Evolutionary conservation across 2,888 invertebrate genomes (phyloP), one percentile per base, ranked within the genome.

Genomic region (Megamerina dolium): DNA sequence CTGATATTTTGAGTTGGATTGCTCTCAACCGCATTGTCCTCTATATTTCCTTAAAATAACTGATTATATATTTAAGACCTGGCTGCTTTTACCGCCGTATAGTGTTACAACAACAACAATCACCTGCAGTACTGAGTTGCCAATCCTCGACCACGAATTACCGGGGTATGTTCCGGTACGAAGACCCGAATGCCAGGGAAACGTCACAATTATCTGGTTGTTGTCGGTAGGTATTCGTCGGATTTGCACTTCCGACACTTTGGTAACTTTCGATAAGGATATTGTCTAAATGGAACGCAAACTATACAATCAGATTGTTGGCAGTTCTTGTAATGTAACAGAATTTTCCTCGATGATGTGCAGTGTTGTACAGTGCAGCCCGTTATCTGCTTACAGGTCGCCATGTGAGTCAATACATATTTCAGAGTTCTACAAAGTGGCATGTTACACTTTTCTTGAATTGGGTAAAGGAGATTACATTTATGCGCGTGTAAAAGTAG

Each of bases 351-450:
- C 12, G 97, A 97, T 16, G 96, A 96, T 52, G 95, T 95, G 75
- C 99, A 99, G 65, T 99, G 99, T 19, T 97, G 87, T 50, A 95
- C 90, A 46, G 83, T 78, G 70, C 93, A 93, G 61, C 83, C 84
- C 70, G 89, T 90, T 41, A 95, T 96, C 41, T 78, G 78, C 70
- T 85, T 86, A 74, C 99, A 99, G 10, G 86, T 90, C 55, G 93
- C 94, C 97, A 99, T 96, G 65, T 99, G 99, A 61, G 87, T 91
- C 52, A 99, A 76, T 13, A 99, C 97, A 58, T 89, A 92, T 72
- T 99, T 97, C 99, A 99, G 99, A 4, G 96, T 96, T 69, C 90
- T 87, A 74, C 99, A 99, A 72, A 99, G 96, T n/a, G 95, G 94
- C 53, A 99, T 78, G 19, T 82, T 82, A 72, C 99, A 99, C 64